phyloP scores from a whole-genome alignment of 2,797 vertebrate species.

The Sphenopsis melanotis region DNA sequence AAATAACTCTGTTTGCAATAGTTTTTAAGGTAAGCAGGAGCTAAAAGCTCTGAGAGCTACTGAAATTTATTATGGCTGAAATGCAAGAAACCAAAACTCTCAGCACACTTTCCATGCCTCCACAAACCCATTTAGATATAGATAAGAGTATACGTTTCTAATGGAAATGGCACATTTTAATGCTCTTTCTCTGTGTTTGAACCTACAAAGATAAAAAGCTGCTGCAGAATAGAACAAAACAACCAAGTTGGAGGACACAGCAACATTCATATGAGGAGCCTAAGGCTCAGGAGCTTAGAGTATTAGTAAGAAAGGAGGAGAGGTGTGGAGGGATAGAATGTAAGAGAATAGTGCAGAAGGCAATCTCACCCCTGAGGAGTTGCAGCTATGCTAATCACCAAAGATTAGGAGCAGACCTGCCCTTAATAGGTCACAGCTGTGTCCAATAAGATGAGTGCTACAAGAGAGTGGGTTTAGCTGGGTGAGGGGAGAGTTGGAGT shows the following conservation, averaged over 20 bases:
- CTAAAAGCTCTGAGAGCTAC: not conserved
- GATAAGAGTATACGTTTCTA: not conserved
- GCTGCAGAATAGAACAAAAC: not conserved
- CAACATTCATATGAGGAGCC: not conserved
- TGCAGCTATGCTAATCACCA: no score
- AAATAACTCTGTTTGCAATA: not conserved
- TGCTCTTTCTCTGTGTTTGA: not conserved
- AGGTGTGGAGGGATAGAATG: no score
- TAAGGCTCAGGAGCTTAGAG: not conserved
- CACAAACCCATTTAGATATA: not conserved
- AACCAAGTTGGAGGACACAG: not conserved
- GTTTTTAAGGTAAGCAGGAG: not conserved
- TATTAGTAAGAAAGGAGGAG: not conserved
- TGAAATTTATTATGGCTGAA: not conserved
- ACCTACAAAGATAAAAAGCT: not conserved
- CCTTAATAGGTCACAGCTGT: no score
- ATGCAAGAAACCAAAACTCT: not conserved
- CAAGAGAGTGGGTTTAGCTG: no score
- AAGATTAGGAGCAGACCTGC: no score
- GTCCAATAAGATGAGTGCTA: no score
- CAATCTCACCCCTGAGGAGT: no score
- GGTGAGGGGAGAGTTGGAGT: no score
- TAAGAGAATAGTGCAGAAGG: no score
- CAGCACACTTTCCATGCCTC: no score
- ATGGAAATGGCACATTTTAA: not conserved